These are phyloP conservation scores for Panthera tigris DNA, from an alignment of 2,113 vertebrate species.

Conservation along the genomic window DNA sequence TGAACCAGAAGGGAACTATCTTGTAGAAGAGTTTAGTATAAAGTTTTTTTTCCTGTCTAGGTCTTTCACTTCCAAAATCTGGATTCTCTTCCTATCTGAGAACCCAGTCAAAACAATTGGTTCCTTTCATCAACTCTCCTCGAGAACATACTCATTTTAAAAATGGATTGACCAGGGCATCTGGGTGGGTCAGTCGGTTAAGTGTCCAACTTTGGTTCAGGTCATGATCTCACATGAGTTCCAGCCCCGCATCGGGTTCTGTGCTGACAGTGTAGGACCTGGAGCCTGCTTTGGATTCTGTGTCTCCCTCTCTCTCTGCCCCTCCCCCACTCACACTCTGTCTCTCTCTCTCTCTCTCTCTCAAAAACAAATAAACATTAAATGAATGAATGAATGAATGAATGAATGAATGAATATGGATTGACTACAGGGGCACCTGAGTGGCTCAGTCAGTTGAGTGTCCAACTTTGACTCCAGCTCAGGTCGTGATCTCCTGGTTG, in stretches of 20 bases:
- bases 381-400: background rate
- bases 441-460: too few relatives aligned
- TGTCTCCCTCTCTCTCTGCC: background rate
- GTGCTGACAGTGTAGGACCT: background rate
- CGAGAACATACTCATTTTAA: background rate
- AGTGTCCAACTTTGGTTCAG: background rate
- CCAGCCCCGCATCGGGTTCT: background rate
- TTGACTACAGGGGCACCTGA: too few relatives aligned
- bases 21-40: background rate
- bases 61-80: background rate
- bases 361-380: background rate
- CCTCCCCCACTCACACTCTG: background rate
- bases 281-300: background rate
- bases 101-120: background rate
- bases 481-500: too few relatives aligned
- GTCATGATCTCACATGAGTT: background rate
- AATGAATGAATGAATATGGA: background rate
- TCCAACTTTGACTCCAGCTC: too few relatives aligned
- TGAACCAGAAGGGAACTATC: background rate
- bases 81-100: conserved; percentile 9
- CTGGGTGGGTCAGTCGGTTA: background rate
- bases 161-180: background rate
- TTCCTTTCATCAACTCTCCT: background rate
- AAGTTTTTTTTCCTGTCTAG: background rate
- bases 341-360: background rate